These are phyloP conservation scores for Parnassius orleans DNA, from an alignment of 2,888 invertebrate species.

Conservation along the genomic window DNA sequence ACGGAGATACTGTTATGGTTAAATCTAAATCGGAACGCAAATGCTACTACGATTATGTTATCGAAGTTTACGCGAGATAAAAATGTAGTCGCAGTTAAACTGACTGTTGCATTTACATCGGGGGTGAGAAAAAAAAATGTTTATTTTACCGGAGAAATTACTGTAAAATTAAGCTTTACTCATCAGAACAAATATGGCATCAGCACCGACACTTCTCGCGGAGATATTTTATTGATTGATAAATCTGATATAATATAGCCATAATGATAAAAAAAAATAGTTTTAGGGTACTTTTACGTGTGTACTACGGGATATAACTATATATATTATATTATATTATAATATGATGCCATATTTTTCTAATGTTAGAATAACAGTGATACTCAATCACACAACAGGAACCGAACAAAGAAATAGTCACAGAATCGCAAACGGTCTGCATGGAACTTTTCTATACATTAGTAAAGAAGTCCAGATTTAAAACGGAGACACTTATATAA, in stretches of 20 bases:
- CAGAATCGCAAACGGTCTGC: constrained; percentile 58
- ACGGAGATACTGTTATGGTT: constrained; percentile 27
- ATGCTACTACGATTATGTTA: constrained; percentile 67
- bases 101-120: constrained; percentile 75
- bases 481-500: no score
- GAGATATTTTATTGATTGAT: constrained; percentile 28
- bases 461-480: no score
- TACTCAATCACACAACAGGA: constrained; percentile 63
- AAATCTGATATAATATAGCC: constrained; percentile 33
- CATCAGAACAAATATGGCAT: constrained; percentile 32
- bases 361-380: constrained; percentile 57
- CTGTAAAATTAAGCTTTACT: constrained; percentile 63
- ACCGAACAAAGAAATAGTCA: constrained; percentile 66
- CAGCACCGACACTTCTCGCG: constrained; percentile 10
- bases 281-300: constrained; percentile 39
- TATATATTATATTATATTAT: constrained; percentile 17
- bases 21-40: constrained; percentile 30
- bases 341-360: constrained; percentile 38
- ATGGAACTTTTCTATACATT: constrained; percentile 30
- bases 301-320: constrained; percentile 30
- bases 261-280: constrained; percentile 35
- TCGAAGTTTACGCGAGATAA: constrained; percentile 22
- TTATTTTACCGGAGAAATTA: constrained; percentile 53
- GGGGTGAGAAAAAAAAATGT: constrained; percentile 45
- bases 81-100: constrained; percentile 38